Percentiles rank a stretch among this genome's conserved stretches.
Evolutionary conservation across 2,888 invertebrate species (phyloP).

Genomic region (Leptura quadrifasciata): DNA sequence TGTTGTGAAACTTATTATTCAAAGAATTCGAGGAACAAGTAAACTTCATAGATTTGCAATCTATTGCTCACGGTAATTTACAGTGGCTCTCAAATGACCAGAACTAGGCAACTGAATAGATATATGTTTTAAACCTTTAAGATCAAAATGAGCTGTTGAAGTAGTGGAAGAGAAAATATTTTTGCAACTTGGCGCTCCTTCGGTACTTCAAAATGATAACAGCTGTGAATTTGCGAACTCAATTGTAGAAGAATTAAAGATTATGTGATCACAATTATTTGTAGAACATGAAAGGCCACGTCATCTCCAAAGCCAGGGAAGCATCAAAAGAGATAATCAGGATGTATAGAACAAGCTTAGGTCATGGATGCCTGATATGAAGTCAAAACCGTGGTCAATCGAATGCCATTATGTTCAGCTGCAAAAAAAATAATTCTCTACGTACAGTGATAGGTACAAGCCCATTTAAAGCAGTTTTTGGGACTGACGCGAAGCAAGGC

Average conservation of each 20-base stretch:
- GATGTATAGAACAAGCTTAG: neutral
- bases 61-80: slow-evolving; percentile 42
- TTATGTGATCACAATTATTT: no score
- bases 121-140: neutral
- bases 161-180: slow-evolving; percentile 45
- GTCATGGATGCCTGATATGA: slow-evolving; percentile 18
- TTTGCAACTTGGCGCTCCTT: slow-evolving; percentile 50
- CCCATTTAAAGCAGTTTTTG: slow-evolving; percentile 11
- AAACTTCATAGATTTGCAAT: slow-evolving; percentile 43
- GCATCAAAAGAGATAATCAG: no score
- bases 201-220: slow-evolving; percentile 55
- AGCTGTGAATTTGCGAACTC: slow-evolving; percentile 59
- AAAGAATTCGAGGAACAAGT: slow-evolving; percentile 10
- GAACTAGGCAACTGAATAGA: slow-evolving; percentile 49
- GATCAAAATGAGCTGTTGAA: no score
- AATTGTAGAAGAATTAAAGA: slow-evolving; percentile 3
- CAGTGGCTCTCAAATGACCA: no score
- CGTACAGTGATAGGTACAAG: slow-evolving; percentile 15
- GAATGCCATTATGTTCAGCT: slow-evolving; percentile 8
- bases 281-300: neutral
- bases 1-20: slow-evolving; percentile 29
- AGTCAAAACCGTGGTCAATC: slow-evolving; percentile 10
- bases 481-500: neutral
- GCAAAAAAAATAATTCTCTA: slow-evolving; percentile 12
- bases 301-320: slow-evolving; percentile 11